Base-by-base conservation (phyloP, 1,140 invertebrate species). In the Calephelis nemesis region DNA sequence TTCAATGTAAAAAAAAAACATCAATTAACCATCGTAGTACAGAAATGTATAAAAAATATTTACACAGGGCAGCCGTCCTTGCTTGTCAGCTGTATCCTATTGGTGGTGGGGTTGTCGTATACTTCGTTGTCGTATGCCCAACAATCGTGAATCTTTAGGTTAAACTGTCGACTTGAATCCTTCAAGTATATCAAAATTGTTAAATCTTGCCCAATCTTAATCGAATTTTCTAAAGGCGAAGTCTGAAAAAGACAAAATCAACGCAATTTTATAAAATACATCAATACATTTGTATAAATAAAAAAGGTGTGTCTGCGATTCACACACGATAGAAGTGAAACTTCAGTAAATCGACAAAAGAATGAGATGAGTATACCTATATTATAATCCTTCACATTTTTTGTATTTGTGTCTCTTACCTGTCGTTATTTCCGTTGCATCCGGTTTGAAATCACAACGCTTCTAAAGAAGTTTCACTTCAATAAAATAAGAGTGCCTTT, bases 121-220 rank as follows among this genome's bases (percentile, higher is more conserved):
- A 94, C 91, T 64, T 95, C 94, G 65, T 87, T 92, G 75, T 96
- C 95, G 71, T 95, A 96, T 3, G 95, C 95, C 93, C 94, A 96
- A 77, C 95, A 96, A 78, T 96, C 95, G 67, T 94, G 93, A 11
- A 96, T 95, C 70, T 93, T 92, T 4, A 96, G 86, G 76, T 95
- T 95, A 78, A 94, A 96, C 42, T 93, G 87, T 50, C 93, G 93
- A 54, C 93, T 92, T 1, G 92, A 84, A 81, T 96, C 95, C 77
- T 94, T 94, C 10, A 96, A 87, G 80, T 95, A 95, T 11, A 96
- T 94, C 11, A 96, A 85, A 47, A 96, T 93, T 0, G 95, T 95
- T 10, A 96, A 84, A 58, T 95, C 93, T 68, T 95, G 95, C 2
- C 95, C 95, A 65, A 96, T 95, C 82, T 94, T 95, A 8, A 96